Conservation (phyloP, 2,797 vertebrate species). For the Scolopax rusticola region DNA sequence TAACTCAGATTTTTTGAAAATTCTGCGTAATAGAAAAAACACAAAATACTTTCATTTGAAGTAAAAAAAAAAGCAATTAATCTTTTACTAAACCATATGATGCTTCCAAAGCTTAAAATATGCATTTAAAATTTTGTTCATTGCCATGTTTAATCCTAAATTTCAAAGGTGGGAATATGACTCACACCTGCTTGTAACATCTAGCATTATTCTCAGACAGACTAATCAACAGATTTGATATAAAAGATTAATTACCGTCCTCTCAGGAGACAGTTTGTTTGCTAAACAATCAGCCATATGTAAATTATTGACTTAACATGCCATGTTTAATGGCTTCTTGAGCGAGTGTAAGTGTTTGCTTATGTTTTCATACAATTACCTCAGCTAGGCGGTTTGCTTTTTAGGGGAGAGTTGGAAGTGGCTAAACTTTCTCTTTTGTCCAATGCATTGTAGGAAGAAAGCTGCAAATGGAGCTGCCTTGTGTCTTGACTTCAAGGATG, state of each 20-base stretch:
- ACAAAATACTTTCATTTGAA: not conserved
- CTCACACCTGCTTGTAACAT: not conserved
- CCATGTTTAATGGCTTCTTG: not conserved
- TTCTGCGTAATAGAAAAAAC: not conserved
- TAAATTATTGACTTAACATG: not conserved
- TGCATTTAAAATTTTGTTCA: not conserved
- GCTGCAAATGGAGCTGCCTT: not conserved
- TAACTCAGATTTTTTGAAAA: not conserved
- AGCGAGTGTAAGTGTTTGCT: not conserved
- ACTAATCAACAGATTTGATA: not conserved
- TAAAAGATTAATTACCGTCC: not conserved
- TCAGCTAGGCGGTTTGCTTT: not conserved
- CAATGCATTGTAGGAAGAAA: not conserved
- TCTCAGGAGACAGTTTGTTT: not conserved
- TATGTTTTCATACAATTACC: not conserved
- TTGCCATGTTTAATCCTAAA: not conserved
- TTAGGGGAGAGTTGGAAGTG: not conserved
- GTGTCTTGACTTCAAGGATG: not conserved
- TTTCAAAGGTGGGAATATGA: not conserved
- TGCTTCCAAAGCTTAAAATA: not conserved
- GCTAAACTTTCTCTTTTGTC: not conserved
- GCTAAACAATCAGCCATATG: not conserved
- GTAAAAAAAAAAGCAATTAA: not conserved
- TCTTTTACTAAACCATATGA: not conserved
- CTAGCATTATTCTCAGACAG: not conserved